Conservation (phyloP, 2,888 invertebrate species). For the Hyposoter didymator region DNA sequence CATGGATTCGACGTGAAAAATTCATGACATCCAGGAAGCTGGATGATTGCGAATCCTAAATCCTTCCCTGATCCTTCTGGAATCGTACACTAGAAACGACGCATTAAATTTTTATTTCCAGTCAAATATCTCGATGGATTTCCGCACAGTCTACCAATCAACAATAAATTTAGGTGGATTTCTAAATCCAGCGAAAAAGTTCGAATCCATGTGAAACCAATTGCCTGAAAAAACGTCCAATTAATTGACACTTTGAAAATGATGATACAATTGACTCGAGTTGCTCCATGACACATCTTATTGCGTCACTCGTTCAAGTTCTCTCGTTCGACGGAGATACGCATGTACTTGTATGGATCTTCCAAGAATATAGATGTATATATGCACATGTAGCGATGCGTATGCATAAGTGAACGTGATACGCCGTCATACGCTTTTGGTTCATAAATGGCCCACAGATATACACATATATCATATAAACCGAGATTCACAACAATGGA, state of each 20-base stretch:
- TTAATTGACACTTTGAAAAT: background rate
- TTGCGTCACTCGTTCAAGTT: background rate
- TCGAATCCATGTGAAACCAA: background rate
- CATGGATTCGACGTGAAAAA: background rate
- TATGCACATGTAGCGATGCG: background rate
- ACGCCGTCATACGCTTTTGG: constrained; percentile 6
- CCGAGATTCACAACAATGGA: constrained; percentile 28
- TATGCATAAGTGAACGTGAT: background rate
- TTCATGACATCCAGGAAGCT: background rate
- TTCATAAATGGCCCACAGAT: constrained; percentile 9
- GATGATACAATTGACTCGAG: background rate
- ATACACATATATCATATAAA: constrained; percentile 6
- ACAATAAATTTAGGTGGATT: background rate
- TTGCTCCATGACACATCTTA: background rate
- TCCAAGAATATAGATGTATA: no score
- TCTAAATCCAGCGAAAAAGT: no score
- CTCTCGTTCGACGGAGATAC: background rate
- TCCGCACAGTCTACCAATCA: background rate
- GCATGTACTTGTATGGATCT: background rate
- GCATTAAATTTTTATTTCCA: background rate
- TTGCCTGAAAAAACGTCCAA: background rate
- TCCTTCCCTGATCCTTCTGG: background rate
- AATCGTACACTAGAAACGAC: background rate
- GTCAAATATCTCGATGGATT: background rate
- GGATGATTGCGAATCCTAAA: background rate